phyloP scores from a whole-genome alignment of 2,113 vertebrate species.

The Mixornis gularis region DNA sequence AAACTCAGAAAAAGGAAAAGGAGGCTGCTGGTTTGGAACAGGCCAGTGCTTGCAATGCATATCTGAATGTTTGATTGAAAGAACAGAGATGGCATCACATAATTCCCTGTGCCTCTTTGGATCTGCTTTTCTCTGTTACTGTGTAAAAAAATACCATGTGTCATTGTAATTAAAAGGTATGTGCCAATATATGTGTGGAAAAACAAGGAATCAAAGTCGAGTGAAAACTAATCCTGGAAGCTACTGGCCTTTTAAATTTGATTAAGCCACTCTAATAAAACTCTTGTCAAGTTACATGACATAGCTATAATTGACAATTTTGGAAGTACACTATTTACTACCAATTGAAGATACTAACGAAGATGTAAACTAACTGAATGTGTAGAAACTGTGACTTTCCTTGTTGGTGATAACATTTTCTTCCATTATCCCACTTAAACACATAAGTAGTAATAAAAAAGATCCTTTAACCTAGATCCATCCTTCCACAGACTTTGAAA shows the following conservation, averaged over 20 bases:
- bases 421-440: not conserved
- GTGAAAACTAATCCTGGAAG: not conserved
- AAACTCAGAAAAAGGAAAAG: not conserved
- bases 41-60: not conserved
- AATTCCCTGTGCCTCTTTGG: not conserved
- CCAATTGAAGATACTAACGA: not conserved
- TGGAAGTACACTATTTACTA: not conserved
- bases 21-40: not conserved
- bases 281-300: not conserved
- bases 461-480: not conserved
- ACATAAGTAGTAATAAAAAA: not conserved
- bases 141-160: not conserved
- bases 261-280: not conserved
- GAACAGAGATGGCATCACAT: not conserved
- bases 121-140: not conserved
- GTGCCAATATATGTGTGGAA: not conserved
- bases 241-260: not conserved
- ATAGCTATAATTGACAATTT: not conserved
- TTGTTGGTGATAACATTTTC: not conserved
- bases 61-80: not conserved
- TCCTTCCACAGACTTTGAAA: not conserved
- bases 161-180: not conserved
- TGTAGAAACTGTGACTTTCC: not conserved
- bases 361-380: not conserved
- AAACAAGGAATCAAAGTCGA: not conserved